Percentiles rank a stretch among this genome's conserved stretches.
Evolutionary conservation across 1,140 invertebrate species (phyloP).

Genomic region (Bathynomus jamesi): DNA sequence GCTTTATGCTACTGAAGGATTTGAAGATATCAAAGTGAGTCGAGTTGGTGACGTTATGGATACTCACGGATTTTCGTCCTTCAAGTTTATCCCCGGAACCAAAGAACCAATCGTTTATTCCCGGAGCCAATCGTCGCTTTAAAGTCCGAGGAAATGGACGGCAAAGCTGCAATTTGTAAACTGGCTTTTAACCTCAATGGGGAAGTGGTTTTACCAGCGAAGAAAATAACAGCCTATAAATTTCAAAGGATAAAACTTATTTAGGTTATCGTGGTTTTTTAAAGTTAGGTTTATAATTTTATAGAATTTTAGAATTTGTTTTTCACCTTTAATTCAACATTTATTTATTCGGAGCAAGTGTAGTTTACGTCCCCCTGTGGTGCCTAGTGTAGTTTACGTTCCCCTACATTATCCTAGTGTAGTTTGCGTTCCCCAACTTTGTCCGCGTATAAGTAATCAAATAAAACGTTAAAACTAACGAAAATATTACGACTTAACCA

Average conservation of each 20-base stretch:
- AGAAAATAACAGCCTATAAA: conserved; percentile 75
- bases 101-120: conserved; percentile 72
- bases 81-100: conserved; percentile 91
- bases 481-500: no score
- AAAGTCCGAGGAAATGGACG: conserved; percentile 87
- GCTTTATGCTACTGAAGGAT: conserved; percentile 71
- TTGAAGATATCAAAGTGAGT: conserved; percentile 58
- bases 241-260: conserved; percentile 98
- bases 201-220: conserved; percentile 71
- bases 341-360: no score
- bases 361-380: no score
- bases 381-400: no score
- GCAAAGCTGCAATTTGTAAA: conserved; percentile 81
- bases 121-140: conserved; percentile 91
- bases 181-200: conserved; percentile 79
- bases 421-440: no score
- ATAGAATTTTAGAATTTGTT: no score
- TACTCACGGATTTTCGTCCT: conserved; percentile 90
- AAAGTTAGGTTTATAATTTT: no score
- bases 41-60: conserved; percentile 58
- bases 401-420: no score
- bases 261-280: no score
- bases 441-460: no score
- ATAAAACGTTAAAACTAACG: no score
- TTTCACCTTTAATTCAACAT: no score